phyloP scores from a whole-genome alignment of 2,113 vertebrate genomes.

The Poeciliopsis occidentalis region DNA sequence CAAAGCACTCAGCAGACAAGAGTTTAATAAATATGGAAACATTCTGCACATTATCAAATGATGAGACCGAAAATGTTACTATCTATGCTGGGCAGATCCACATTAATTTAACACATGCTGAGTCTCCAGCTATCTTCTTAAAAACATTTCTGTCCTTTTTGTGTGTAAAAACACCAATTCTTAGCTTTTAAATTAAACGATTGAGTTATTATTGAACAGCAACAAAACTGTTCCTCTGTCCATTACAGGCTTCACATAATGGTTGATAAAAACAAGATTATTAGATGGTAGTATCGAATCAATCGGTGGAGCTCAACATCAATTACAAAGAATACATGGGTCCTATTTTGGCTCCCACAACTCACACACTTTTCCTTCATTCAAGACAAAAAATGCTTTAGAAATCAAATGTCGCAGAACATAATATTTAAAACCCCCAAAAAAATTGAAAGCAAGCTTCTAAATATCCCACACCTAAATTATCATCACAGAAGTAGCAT shows the following conservation, averaged over 20 bases:
- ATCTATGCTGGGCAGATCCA: background rate
- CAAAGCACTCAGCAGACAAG: background rate
- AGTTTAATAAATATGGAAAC: background rate
- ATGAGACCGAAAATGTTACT: background rate
- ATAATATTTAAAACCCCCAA: background rate
- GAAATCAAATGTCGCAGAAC: conserved; percentile 18
- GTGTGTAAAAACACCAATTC: background rate
- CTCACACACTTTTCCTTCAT: background rate
- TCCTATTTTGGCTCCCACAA: background rate
- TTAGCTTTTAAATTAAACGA: background rate
- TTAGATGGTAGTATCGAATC: background rate
- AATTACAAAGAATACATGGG: background rate
- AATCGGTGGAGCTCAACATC: background rate
- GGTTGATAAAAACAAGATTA: background rate
- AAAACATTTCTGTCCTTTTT: background rate
- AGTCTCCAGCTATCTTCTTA: background rate
- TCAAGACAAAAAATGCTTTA: conserved; percentile 19
- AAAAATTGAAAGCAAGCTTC: conserved; percentile 10
- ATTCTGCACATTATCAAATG: background rate
- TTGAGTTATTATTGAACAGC: background rate
- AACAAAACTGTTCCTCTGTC: background rate
- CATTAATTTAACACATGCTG: conserved; percentile 6
- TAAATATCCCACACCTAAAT: conserved; percentile 5
- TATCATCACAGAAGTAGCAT: background rate
- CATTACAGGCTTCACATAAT: background rate